Conservation (phyloP, 2,113 vertebrate genomes). For the Notarius lentiginosus region DNA sequence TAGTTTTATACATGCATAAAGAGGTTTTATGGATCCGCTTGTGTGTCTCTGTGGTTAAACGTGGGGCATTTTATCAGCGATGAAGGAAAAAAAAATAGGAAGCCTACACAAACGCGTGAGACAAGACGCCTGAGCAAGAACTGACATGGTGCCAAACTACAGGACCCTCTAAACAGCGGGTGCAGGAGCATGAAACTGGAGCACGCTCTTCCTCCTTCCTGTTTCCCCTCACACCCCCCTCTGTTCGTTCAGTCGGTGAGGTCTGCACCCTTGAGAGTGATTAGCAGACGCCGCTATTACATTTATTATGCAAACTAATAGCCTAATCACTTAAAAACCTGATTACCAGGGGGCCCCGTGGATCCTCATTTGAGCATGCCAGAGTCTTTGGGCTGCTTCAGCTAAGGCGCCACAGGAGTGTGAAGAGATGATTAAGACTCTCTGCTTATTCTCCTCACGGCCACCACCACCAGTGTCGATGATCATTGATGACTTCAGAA, state of each 20-base stretch:
- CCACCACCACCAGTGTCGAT: background rate
- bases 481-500: background rate
- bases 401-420: constrained; percentile 24
- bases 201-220: constrained; percentile 19
- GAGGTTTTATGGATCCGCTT: background rate
- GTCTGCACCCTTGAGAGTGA: constrained; percentile 74
- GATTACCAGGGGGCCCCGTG: constrained; percentile 47
- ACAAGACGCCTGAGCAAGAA: background rate
- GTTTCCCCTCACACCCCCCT: constrained; percentile 49
- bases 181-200: background rate
- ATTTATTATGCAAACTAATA: constrained; percentile 70
- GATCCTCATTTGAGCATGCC: constrained; percentile 41
- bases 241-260: background rate
- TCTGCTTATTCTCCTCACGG: background rate
- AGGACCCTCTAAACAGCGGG: background rate
- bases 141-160: background rate
- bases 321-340: constrained; percentile 68
- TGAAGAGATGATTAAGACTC: constrained; percentile 39
- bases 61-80: no score
- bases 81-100: background rate
- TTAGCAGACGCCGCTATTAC: constrained; percentile 73
- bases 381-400: constrained; percentile 21
- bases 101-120: background rate
- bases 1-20: background rate
- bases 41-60: background rate